phyloP scores from a whole-genome alignment of 2,797 vertebrate genomes.

The Cynodonichthys magdalenae region DNA sequence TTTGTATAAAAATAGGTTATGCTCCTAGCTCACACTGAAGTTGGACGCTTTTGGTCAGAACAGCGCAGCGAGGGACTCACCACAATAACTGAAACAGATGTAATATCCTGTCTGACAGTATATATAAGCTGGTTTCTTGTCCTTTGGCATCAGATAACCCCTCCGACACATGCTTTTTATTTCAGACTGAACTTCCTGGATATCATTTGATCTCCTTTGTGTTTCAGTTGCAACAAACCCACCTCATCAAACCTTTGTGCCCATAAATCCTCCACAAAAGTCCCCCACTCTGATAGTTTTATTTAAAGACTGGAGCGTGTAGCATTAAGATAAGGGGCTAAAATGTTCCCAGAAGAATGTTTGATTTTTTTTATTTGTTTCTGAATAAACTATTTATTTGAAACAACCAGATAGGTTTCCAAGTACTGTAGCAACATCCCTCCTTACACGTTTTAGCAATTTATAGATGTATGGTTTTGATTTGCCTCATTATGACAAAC shows the following conservation, averaged over 20 bases:
- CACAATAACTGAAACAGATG: constrained; percentile 2
- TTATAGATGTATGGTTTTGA: too few species aligned
- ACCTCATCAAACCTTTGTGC: not conserved
- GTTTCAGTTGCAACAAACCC: constrained; percentile 4
- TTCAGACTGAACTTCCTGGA: constrained; percentile 5
- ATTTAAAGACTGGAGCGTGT: not conserved
- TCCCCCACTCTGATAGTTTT: not conserved
- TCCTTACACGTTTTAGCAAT: not conserved
- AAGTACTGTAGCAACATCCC: not conserved
- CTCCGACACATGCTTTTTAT: not conserved
- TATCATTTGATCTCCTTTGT: constrained; percentile 10
- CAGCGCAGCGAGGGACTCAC: constrained; percentile 11
- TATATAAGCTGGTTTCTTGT: not conserved
- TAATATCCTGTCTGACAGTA: constrained; percentile 22
- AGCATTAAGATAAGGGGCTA: not conserved
- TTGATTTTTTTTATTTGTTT: not conserved
- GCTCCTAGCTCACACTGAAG: constrained; percentile 1
- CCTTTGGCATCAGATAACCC: constrained; percentile 9
- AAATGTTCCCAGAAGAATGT: not conserved
- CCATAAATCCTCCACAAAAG: not conserved
- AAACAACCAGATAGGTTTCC: not conserved
- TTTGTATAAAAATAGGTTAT: not conserved
- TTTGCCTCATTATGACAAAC: too few species aligned
- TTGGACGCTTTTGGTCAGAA: constrained; percentile 7
- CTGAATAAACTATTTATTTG: not conserved